Conservation (phyloP, 2,888 invertebrate species). For the Drosophila basisetae region DNA sequence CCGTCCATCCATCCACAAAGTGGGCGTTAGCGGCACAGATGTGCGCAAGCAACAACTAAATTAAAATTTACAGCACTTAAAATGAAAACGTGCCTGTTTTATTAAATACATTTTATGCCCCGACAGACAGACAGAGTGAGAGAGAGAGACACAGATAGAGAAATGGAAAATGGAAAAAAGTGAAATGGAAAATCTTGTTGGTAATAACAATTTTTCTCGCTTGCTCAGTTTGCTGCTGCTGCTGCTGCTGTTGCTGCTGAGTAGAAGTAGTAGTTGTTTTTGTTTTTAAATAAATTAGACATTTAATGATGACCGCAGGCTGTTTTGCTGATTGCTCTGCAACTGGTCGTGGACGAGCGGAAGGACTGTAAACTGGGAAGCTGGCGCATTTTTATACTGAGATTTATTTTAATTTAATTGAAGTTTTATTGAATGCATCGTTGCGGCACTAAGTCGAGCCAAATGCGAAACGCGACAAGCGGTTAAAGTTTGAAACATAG, state of each 20-base stretch:
- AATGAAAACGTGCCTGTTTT: slow-evolving; percentile 79
- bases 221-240: slow-evolving; percentile 45
- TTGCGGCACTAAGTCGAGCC: slow-evolving; percentile 44
- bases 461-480: not conserved
- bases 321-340: slow-evolving; percentile 73
- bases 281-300: slow-evolving; percentile 77
- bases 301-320: slow-evolving; percentile 81
- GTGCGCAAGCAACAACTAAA: slow-evolving; percentile 76
- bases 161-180: slow-evolving; percentile 28
- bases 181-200: slow-evolving; percentile 71
- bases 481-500: not conserved
- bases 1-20: not conserved
- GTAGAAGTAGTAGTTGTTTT: slow-evolving; percentile 35
- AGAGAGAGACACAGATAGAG: not conserved
- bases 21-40: slow-evolving; percentile 59
- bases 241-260: not conserved
- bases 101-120: slow-evolving; percentile 77
- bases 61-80: slow-evolving; percentile 81
- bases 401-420: slow-evolving; percentile 81
- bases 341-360: slow-evolving; percentile 19
- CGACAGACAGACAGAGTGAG: slow-evolving; percentile 8
- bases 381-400: slow-evolving; percentile 57
- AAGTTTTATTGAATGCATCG: slow-evolving; percentile 69
- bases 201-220: slow-evolving; percentile 69
- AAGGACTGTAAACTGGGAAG: slow-evolving; percentile 1